A percentile compares a stretch with the other conserved stretches of the same genome.
These are phyloP conservation scores for Athalia cordata DNA, from an alignment of 2,888 invertebrate species.

Conservation along the genomic window DNA sequence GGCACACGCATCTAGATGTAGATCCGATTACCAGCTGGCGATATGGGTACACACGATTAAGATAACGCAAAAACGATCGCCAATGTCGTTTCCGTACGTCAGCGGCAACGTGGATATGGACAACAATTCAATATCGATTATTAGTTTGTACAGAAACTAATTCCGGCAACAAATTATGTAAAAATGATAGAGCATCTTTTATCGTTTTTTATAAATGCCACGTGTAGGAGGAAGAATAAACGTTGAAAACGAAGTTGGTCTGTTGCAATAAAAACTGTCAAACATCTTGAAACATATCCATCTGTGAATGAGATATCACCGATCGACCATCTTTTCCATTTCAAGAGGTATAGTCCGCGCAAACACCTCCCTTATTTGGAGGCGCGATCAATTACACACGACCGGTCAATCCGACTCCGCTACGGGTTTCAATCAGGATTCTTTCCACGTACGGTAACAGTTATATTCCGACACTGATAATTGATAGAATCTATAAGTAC, in stretches of 20 bases:
- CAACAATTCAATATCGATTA: too few species aligned
- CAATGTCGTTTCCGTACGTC: too few species aligned
- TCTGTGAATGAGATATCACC: conserved; percentile 13
- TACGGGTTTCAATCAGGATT: conserved; percentile 13
- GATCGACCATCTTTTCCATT: conserved; percentile 30
- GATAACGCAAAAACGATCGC: not conserved
- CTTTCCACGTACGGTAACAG: conserved; percentile 12
- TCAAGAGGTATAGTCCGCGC: conserved; percentile 1
- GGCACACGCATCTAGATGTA: too few species aligned
- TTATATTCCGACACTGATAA: not conserved
- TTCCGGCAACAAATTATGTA: conserved; percentile 15
- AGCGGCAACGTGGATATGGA: too few species aligned
- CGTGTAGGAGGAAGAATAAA: not conserved
- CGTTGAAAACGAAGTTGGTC: not conserved
- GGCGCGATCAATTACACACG: conserved; percentile 36
- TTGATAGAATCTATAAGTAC: too few species aligned
- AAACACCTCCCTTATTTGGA: conserved; percentile 33
- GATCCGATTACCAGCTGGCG: too few species aligned
- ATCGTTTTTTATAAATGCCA: not conserved
- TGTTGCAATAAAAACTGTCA: not conserved
- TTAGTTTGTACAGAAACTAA: not conserved
- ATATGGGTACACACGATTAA: too few species aligned
- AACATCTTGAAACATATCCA: conserved; percentile 25
- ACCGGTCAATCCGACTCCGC: not conserved
- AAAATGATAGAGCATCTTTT: conserved; percentile 6